Percentiles rank a stretch among this genome's conserved stretches.
Conservation (phyloP, 2,888 invertebrate genomes). For the Melieria omissa region DNA sequence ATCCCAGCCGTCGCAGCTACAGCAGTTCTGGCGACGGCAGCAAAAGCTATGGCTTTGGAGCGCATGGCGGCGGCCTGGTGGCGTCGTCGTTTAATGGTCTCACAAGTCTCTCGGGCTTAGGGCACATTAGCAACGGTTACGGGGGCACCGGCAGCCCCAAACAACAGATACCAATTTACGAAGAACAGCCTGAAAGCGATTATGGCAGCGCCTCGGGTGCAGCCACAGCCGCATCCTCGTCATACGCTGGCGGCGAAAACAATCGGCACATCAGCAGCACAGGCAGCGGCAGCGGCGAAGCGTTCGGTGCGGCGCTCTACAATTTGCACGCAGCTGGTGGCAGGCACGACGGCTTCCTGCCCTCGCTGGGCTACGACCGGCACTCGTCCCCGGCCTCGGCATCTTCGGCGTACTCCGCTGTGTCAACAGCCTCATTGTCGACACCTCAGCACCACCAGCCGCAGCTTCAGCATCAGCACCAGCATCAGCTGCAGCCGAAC, state of each 20-base stretch:
- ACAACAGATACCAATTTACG: slow-evolving; percentile 58
- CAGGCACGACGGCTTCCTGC: slow-evolving; percentile 52
- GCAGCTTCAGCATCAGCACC: slow-evolving; percentile 36
- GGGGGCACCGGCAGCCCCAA: slow-evolving; percentile 48
- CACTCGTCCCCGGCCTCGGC: slow-evolving; percentile 47
- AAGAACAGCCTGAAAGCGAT: slow-evolving; percentile 60
- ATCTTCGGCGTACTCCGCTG: slow-evolving; percentile 43
- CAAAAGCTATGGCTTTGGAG: slow-evolving; percentile 14
- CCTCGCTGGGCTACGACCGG: slow-evolving; percentile 48
- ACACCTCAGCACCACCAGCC: slow-evolving; percentile 29
- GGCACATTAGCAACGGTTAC: slow-evolving; percentile 56
- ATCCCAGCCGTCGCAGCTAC: slow-evolving; percentile 21
- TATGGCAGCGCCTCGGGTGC: slow-evolving; percentile 45
- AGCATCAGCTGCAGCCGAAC: slow-evolving; percentile 46
- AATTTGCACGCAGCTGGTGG: slow-evolving; percentile 52
- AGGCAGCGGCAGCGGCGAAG: slow-evolving; percentile 21
- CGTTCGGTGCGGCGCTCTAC: slow-evolving; percentile 51
- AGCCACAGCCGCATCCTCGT: slow-evolving; percentile 37
- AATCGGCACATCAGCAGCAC: slow-evolving; percentile 8
- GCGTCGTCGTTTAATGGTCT: slow-evolving; percentile 55
- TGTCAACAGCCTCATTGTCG: slow-evolving; percentile 41
- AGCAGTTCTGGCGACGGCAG: not conserved
- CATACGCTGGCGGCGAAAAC: slow-evolving; percentile 22
- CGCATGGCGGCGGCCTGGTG: slow-evolving; percentile 41
- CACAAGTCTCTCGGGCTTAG: slow-evolving; percentile 55